phyloP scores from a whole-genome alignment of 1,140 invertebrate genomes.

The Sipha flava region DNA sequence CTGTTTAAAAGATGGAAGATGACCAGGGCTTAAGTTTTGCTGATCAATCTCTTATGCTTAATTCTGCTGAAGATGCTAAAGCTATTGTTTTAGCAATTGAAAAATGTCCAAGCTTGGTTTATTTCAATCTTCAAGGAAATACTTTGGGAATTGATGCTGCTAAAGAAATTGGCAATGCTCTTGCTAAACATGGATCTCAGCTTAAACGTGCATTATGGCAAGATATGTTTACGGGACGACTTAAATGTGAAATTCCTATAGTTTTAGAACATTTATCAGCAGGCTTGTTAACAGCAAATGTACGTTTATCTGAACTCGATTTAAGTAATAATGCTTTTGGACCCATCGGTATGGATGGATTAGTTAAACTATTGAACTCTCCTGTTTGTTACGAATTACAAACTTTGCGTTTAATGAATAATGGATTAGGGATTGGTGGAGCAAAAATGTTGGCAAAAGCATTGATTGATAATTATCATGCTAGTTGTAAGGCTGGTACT shows the following conservation, averaged over 20 bases:
- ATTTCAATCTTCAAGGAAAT: conserved; percentile 82
- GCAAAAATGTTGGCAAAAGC: conserved; percentile 72
- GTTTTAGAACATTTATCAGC: conserved; percentile 73
- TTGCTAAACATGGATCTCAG: conserved; percentile 62
- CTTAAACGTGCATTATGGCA: conserved; percentile 84
- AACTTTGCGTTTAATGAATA: conserved; percentile 84
- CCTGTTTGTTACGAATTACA: conserved; percentile 71
- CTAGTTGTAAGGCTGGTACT: conserved; percentile 51
- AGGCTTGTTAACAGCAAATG: conserved; percentile 70
- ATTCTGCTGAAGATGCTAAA: conserved; percentile 57
- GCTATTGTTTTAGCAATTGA: conserved; percentile 56
- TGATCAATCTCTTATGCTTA: conserved; percentile 56
- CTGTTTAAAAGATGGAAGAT: conserved; percentile 25
- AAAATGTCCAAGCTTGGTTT: conserved; percentile 54
- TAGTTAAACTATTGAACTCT: conserved; percentile 77
- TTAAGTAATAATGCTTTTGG: conserved; percentile 98
- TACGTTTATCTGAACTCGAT: conserved; percentile 75
- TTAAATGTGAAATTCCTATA: conserved; percentile 90
- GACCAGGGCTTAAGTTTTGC: conserved; percentile 55
- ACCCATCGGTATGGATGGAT: conserved; percentile 83
- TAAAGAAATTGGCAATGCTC: conserved; percentile 67
- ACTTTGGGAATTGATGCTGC: conserved; percentile 85
- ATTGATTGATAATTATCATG: conserved; percentile 61
- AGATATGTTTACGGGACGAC: conserved; percentile 89
- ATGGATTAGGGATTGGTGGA: conserved; percentile 86